These are phyloP conservation scores for Lamellibrachia luymesi DNA, from an alignment of 1,140 invertebrate species.

Conservation along the genomic window DNA sequence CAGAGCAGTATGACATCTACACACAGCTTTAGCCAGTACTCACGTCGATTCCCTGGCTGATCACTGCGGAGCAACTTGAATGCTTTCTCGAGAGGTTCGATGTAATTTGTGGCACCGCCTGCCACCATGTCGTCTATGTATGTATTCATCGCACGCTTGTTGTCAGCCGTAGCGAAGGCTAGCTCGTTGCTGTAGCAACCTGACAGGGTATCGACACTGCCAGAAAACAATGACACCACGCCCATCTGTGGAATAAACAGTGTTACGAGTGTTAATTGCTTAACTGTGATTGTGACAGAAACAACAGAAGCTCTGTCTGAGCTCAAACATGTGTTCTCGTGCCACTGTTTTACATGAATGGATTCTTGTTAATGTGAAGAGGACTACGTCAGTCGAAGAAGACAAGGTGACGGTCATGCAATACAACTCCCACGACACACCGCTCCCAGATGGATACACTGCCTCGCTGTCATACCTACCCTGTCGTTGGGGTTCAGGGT, in stretches of 20 bases:
- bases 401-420: no score
- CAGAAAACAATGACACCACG: not conserved
- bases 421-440: no score
- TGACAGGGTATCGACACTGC: not conserved
- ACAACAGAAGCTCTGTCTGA: no score
- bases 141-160: not conserved
- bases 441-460: no score
- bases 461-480: not conserved
- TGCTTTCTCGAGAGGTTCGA: not conserved
- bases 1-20: not conserved
- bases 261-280: no score
- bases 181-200: not conserved
- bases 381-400: no score
- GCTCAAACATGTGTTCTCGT: no score
- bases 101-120: not conserved
- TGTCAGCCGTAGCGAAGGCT: not conserved
- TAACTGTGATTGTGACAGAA: no score
- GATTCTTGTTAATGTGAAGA: no score
- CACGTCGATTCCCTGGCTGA: not conserved
- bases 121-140: not conserved
- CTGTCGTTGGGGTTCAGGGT: constrained; percentile 16
- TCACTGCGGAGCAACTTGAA: not conserved
- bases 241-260: not conserved
- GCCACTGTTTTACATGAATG: no score
- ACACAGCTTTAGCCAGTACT: not conserved